Percentiles rank a stretch among this genome's conserved stretches.
phyloP scores from a whole-genome alignment of 2,797 vertebrate genomes.

The Coluber constrictor region DNA sequence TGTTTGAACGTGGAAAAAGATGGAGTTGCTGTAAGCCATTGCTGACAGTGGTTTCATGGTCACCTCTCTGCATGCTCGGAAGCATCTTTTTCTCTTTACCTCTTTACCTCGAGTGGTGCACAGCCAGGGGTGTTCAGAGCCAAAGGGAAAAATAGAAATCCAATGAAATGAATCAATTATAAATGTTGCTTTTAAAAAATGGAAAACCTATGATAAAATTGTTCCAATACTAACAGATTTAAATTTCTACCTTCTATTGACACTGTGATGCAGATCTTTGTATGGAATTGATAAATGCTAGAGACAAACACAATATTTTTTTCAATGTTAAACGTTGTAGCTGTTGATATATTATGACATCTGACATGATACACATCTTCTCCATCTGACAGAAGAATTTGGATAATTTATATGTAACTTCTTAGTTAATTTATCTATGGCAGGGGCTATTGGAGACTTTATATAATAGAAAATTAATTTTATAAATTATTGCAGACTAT shows the following conservation, averaged over 20 bases:
- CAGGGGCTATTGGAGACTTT: neutral
- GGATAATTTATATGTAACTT: neutral
- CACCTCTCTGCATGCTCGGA: neutral
- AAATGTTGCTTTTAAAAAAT: neutral
- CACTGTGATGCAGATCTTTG: neutral
- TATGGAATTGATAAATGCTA: neutral
- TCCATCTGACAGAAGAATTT: neutral
- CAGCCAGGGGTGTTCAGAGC: neutral
- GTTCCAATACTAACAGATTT: neutral
- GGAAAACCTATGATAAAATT: neutral
- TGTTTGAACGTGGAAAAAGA: neutral
- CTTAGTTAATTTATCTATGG: neutral
- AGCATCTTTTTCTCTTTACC: neutral
- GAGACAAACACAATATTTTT: neutral
- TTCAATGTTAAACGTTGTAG: neutral
- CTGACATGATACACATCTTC: neutral
- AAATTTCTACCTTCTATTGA: neutral
- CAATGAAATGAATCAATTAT: neutral
- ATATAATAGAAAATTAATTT: neutral
- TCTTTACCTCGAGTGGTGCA: neutral
- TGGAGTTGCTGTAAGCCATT: neutral
- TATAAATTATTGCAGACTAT: neutral
- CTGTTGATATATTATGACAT: neutral
- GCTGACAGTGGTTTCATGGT: neutral
- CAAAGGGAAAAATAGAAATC: neutral